Conservation (phyloP, 2,113 vertebrate genomes). For the Sebastes fasciatus region DNA sequence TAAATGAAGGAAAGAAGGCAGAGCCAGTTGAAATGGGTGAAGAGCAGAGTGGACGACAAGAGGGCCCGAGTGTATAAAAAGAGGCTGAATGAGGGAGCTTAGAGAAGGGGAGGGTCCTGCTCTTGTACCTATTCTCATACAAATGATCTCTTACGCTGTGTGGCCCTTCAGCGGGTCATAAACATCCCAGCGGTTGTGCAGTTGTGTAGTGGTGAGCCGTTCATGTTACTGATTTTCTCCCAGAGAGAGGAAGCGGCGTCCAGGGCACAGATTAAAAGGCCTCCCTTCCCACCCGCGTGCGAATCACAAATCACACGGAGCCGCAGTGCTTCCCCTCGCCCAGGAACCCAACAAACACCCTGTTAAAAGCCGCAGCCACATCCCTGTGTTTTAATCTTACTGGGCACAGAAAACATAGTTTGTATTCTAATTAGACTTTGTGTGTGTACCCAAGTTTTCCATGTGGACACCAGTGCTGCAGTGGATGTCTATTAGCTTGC, state of each 20-base stretch:
- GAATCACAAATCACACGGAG: conserved; percentile 74
- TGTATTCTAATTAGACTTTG: conserved; percentile 59
- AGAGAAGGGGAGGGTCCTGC: conserved; percentile 17
- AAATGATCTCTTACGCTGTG: conserved; percentile 55
- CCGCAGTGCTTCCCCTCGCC: conserved; percentile 61
- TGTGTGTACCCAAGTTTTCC: conserved; percentile 38
- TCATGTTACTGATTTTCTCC: conserved; percentile 75
- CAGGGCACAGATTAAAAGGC: conserved; percentile 74
- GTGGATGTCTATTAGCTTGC: conserved; percentile 28
- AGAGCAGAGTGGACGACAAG: neutral
- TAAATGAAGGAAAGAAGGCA: neutral
- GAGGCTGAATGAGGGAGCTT: conserved; percentile 58
- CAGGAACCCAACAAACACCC: conserved; percentile 74
- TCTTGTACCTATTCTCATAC: conserved; percentile 59
- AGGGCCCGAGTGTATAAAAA: conserved; percentile 72
- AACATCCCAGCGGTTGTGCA: conserved; percentile 61
- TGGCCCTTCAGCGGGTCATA: conserved; percentile 60
- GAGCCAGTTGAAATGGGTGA: neutral
- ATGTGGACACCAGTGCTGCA: conserved; percentile 47
- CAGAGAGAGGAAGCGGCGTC: conserved; percentile 47
- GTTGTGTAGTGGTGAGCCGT: conserved; percentile 56
- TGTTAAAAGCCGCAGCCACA: conserved; percentile 73
- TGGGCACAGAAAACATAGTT: conserved; percentile 57
- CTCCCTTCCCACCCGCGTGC: conserved; percentile 66
- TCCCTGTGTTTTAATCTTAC: conserved; percentile 59